A percentile compares a stretch with the other conserved stretches of the same genome.
These are phyloP conservation scores for Oncorhynchus keta DNA, from an alignment of 2,113 vertebrate genomes.

Conservation along the genomic window DNA sequence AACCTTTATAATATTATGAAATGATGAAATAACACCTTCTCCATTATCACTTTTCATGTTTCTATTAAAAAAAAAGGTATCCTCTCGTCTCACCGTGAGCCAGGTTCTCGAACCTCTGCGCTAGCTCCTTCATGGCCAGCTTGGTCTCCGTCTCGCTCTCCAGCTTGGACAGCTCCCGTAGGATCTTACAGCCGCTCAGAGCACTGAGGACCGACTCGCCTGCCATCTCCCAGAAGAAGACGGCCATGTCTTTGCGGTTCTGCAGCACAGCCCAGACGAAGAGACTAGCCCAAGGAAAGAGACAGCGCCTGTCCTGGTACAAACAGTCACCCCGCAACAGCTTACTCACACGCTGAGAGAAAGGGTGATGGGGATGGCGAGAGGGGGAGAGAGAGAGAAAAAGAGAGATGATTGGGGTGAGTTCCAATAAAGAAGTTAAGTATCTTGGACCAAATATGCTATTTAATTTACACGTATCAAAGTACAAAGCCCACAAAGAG, in stretches of 20 bases:
- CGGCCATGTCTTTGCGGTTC: conserved; percentile 84
- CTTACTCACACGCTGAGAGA: conserved; percentile 44
- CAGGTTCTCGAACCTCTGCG: conserved; percentile 80
- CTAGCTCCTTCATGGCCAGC: conserved; percentile 78
- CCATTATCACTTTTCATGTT: too few relatives aligned
- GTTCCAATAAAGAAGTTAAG: too few relatives aligned
- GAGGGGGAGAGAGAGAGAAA: too few relatives aligned
- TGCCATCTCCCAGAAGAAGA: conserved; percentile 89
- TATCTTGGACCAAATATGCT: too few relatives aligned
- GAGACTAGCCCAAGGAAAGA: conserved; percentile 81
- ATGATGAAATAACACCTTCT: too few relatives aligned
- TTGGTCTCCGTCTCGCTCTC: conserved; percentile 78
- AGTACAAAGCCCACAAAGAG: too few relatives aligned
- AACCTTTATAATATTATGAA: background rate
- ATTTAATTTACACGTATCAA: too few relatives aligned
- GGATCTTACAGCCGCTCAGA: conserved; percentile 79
- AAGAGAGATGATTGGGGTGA: background rate
- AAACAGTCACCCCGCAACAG: conserved; percentile 39
- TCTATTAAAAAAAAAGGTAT: too few relatives aligned
- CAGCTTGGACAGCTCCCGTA: conserved; percentile 80
- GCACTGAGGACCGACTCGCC: conserved; percentile 81
- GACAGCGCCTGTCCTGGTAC: conserved; percentile 36
- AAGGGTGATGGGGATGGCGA: background rate
- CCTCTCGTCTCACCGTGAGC: conserved; percentile 73
- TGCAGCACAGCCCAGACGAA: conserved; percentile 88